Percentiles rank a stretch among this genome's conserved stretches.
These are phyloP conservation scores for Beris morrisii DNA, from an alignment of 2,888 invertebrate genomes.

Conservation along the genomic window DNA sequence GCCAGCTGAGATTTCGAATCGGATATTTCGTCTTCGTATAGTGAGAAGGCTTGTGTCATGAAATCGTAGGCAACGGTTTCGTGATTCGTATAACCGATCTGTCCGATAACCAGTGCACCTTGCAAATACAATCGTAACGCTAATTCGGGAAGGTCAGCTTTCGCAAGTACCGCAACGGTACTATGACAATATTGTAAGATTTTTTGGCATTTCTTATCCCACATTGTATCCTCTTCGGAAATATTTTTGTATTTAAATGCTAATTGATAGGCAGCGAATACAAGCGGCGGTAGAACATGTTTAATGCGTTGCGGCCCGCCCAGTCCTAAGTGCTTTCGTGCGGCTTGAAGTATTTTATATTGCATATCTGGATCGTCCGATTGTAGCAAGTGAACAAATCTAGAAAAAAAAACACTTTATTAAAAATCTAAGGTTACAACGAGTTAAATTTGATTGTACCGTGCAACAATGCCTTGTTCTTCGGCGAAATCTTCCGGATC, in stretches of 20 bases:
- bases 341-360: constrained; percentile 85
- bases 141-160: constrained; percentile 92
- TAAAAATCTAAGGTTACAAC: constrained; percentile 6
- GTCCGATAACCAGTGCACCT: constrained; percentile 90
- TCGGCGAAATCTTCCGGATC: constrained; percentile 96
- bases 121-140: constrained; percentile 92
- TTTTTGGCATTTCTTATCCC: constrained; percentile 98
- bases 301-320: constrained; percentile 88
- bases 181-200: constrained; percentile 98
- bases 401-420: constrained; percentile 44
- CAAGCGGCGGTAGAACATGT: constrained; percentile 89
- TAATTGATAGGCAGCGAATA: constrained; percentile 90
- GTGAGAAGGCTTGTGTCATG: constrained; percentile 88
- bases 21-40: constrained; percentile 98
- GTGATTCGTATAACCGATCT: constrained; percentile 90
- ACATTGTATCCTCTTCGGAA: constrained; percentile 87
- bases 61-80: constrained; percentile 99
- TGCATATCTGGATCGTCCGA: constrained; percentile 82
- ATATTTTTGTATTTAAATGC: constrained; percentile 80
- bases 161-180: constrained; percentile 90
- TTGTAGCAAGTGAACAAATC: constrained; percentile 80
- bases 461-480: constrained; percentile 85
- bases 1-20: constrained; percentile 96
- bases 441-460: constrained; percentile 57
- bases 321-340: constrained; percentile 85